These are phyloP conservation scores for Entomyzon cyanotis DNA, from an alignment of 2,113 vertebrate species.

Conservation along the genomic window DNA sequence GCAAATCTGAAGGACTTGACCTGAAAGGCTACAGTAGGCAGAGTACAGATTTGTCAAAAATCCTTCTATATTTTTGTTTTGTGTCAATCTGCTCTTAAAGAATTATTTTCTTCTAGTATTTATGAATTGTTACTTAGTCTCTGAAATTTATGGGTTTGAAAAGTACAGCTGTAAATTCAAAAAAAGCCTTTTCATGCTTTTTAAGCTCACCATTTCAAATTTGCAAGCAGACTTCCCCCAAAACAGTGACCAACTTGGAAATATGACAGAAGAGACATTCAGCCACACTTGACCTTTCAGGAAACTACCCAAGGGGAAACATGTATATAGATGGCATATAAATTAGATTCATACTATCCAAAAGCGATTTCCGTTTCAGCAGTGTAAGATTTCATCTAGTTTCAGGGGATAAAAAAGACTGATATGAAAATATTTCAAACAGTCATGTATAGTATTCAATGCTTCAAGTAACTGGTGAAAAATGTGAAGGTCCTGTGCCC, in stretches of 20 bases:
- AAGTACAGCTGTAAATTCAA: neutral
- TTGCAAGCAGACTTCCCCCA: neutral
- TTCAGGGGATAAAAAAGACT: neutral
- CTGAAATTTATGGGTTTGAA: neutral
- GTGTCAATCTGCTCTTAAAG: neutral
- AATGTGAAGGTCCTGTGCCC: neutral
- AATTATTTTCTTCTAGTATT: neutral
- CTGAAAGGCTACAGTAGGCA: neutral
- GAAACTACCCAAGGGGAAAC: neutral
- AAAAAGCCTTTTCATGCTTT: neutral
- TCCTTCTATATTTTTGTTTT: neutral
- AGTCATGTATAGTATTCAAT: neutral
- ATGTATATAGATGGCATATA: neutral
- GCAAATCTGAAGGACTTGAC: neutral
- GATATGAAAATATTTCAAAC: neutral
- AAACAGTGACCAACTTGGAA: neutral
- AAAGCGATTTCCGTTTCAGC: neutral
- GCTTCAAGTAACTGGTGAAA: neutral
- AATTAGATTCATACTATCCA: neutral
- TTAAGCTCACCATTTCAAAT: neutral
- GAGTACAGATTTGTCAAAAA: neutral
- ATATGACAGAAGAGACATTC: neutral
- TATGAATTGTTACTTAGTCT: neutral
- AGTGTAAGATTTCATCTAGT: neutral
- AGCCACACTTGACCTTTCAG: neutral